A percentile compares a stretch with the other conserved stretches of the same genome.
Conservation (phyloP, 2,888 invertebrate genomes). For the Torymus texanus region DNA sequence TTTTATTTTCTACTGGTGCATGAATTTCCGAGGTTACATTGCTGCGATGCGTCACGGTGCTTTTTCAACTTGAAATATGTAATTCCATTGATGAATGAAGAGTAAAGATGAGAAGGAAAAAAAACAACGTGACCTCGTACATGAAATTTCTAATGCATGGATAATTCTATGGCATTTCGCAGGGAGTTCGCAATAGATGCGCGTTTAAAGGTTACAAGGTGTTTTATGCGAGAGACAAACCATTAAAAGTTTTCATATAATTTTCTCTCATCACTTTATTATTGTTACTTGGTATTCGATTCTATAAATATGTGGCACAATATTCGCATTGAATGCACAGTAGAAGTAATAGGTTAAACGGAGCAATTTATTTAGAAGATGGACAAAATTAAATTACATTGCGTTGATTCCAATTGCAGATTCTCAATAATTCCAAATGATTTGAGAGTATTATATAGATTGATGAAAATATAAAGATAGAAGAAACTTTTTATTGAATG, state of each 20-base stretch:
- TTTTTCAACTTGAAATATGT: not conserved
- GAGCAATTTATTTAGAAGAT: not conserved
- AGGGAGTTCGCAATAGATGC: no score
- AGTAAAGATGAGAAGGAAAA: not conserved
- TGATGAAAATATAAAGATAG: not conserved
- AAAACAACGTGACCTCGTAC: not conserved
- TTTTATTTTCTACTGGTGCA: not conserved
- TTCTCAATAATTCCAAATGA: not conserved
- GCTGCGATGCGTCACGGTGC: not conserved
- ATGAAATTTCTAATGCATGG: no score
- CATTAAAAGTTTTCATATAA: no score
- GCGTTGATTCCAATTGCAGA: not conserved
- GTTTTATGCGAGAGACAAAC: no score
- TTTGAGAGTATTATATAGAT: not conserved
- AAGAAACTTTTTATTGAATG: no score
- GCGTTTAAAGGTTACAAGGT: no score
- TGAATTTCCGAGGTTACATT: not conserved
- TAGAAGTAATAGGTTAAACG: not conserved
- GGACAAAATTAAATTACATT: slow-evolving; percentile 12
- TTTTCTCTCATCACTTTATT: no score
- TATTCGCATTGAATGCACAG: no score
- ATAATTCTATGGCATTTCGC: no score
- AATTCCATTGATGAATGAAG: slow-evolving; percentile 8
- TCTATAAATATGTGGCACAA: no score
- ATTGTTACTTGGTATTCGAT: no score